These are phyloP conservation scores for Drosophila mojavensis DNA, from an alignment of 1,140 invertebrate species.

Conservation along the genomic window DNA sequence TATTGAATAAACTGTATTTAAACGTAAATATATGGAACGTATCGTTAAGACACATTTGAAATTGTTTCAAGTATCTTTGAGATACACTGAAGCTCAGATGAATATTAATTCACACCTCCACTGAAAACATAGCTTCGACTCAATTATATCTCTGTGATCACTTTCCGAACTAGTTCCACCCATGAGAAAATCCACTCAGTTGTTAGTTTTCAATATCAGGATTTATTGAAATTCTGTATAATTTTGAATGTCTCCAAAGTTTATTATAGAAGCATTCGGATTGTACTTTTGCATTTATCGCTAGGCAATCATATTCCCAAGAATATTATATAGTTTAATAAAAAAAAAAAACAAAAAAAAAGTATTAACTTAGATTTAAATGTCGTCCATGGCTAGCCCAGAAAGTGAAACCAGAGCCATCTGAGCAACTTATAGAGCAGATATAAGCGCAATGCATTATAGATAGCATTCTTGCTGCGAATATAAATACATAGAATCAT, in stretches of 20 bases:
- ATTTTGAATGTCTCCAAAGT: too few relatives aligned
- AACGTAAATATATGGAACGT: too few relatives aligned
- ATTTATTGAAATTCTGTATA: too few relatives aligned
- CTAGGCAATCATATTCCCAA: background rate
- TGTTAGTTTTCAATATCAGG: background rate
- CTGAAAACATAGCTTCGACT: too few relatives aligned
- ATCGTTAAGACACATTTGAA: too few relatives aligned
- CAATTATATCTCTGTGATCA: too few relatives aligned
- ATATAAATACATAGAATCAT: background rate
- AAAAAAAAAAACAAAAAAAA: background rate
- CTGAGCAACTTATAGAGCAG: conserved; percentile 63
- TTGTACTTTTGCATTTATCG: too few relatives aligned
- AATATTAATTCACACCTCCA: too few relatives aligned
- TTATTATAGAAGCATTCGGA: too few relatives aligned
- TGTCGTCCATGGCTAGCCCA: conserved; percentile 9
- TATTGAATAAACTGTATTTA: too few relatives aligned
- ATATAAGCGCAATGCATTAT: conserved; percentile 42
- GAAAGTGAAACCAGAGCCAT: conserved; percentile 52
- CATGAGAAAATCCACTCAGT: too few relatives aligned
- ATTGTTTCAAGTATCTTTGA: background rate
- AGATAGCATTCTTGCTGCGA: conserved; percentile 53
- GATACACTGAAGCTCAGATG: background rate
- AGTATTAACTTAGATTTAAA: background rate
- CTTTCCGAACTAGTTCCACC: too few relatives aligned
- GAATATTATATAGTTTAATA: background rate